Evolutionary conservation across 2,888 invertebrate genomes (phyloP).

Genomic region (Yponomeuta sedellus): DNA sequence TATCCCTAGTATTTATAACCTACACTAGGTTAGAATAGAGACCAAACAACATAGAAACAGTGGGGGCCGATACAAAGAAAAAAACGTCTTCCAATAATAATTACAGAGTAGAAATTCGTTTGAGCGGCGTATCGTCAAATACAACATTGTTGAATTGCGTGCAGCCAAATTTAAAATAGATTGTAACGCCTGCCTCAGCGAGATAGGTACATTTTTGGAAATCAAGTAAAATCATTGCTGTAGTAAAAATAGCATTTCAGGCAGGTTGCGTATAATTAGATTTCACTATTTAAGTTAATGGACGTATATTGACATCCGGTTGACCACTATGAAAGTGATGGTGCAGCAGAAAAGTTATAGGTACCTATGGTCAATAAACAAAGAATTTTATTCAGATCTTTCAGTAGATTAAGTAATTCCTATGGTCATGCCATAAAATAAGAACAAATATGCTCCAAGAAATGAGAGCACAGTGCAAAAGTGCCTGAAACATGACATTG

Average conservation of each 20-base stretch:
- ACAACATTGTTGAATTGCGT: slow-evolving; percentile 53
- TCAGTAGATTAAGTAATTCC: too few species aligned
- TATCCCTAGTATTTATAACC: background rate
- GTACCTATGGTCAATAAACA: too few species aligned
- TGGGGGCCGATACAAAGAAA: slow-evolving; percentile 27
- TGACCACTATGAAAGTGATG: background rate
- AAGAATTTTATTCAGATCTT: too few species aligned
- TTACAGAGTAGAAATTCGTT: slow-evolving; percentile 47
- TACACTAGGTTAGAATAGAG: background rate
- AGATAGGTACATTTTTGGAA: slow-evolving; percentile 74
- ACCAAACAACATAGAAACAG: background rate
- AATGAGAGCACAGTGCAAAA: too few species aligned
- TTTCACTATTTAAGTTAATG: slow-evolving; percentile 21
- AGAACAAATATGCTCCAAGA: too few species aligned
- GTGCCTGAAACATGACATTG: too few species aligned
- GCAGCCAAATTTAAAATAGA: slow-evolving; percentile 60
- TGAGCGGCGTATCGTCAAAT: slow-evolving; percentile 26
- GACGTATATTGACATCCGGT: background rate
- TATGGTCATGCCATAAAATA: too few species aligned
- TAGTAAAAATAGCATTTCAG: slow-evolving; percentile 54
- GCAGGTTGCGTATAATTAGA: slow-evolving; percentile 58
- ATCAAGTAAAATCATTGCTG: slow-evolving; percentile 61
- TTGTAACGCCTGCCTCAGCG: slow-evolving; percentile 50
- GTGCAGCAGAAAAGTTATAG: too few species aligned
- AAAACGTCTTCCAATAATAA: slow-evolving; percentile 28